phyloP scores from a whole-genome alignment of 2,113 vertebrate genomes.

The Oceanodroma tethys region DNA sequence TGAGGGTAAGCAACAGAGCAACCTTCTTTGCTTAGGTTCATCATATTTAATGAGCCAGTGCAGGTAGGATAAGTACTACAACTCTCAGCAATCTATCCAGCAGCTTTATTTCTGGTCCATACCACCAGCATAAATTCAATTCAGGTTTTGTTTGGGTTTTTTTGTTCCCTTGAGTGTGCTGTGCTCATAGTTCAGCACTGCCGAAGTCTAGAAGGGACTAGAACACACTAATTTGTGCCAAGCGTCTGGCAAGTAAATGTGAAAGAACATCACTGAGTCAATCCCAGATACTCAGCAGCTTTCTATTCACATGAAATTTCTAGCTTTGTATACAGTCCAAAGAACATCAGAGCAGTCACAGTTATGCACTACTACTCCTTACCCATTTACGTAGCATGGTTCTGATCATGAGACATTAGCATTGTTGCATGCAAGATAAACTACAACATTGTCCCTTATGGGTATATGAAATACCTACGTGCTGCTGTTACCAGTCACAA shows the following conservation, averaged over 20 bases:
- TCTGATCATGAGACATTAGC: background rate
- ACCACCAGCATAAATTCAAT: background rate
- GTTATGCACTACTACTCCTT: background rate
- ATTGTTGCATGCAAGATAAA: background rate
- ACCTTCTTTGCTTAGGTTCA: background rate
- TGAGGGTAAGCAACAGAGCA: background rate
- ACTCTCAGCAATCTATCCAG: background rate
- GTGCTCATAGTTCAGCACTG: background rate
- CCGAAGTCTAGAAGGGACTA: background rate
- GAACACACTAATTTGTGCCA: background rate
- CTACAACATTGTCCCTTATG: background rate
- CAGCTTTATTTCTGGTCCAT: background rate
- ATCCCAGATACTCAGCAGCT: background rate
- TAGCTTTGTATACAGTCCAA: background rate
- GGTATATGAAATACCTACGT: background rate
- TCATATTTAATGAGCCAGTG: background rate
- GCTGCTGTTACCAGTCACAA: background rate
- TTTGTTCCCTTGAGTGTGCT: background rate
- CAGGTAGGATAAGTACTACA: background rate
- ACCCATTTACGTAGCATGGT: background rate
- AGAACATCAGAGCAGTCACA: background rate
- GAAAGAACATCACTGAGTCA: background rate
- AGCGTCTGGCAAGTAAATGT: accelerated
- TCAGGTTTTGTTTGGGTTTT: background rate
- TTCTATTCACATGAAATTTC: background rate